Evolutionary conservation across 2,888 invertebrate genomes (phyloP), one percentile per base, ranked within the genome.

Genomic region (Heliconius charithonia): DNA sequence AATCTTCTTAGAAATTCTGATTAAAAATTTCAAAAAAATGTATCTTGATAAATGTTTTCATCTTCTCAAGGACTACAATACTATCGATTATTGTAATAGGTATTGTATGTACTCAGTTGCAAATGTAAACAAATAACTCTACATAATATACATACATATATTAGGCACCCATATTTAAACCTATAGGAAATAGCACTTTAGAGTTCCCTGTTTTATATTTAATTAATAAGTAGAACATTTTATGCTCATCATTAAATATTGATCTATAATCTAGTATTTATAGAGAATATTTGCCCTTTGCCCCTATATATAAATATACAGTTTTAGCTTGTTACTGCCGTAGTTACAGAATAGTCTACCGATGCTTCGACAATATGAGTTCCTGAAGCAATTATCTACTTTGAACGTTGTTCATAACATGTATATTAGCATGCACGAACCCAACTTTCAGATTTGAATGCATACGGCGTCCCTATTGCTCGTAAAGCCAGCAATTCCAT

Each of bases 401-500:
- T 69, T 69, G 59, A 76, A 41, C 27, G 27, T 69, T 41, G 66
- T 77, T 66, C 70, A 77, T 77, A 72, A 66, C 72, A 66, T 19
- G 62, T 45, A 76, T 71, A 76, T 76, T 63, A 59, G 32, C 45
- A 71, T 66, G 66, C 65, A 72, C 4, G 37, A 63, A 16, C 62
- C 12, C 59, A 63, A 75, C 75, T 67, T 77, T 56, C 59, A 41
- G 59, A 77, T 45, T 67, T 29, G n/a, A 65, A 66, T 77, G 77
- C 75, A 62, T 75, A 75, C 72, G 72, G 73, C 78, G 73, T 76
- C 75, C 59, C 70, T 71, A 75, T 81, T 63, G 73, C 79, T 70
- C 79, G 66, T 77, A 78, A 80, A 80, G 79, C 79, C 79, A 80
- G 81, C 82, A 81, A 81, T 80, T 81, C 80, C 79, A 80, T 80